Conservation (phyloP, 2,797 vertebrate species). For the Podargus strigoides region DNA sequence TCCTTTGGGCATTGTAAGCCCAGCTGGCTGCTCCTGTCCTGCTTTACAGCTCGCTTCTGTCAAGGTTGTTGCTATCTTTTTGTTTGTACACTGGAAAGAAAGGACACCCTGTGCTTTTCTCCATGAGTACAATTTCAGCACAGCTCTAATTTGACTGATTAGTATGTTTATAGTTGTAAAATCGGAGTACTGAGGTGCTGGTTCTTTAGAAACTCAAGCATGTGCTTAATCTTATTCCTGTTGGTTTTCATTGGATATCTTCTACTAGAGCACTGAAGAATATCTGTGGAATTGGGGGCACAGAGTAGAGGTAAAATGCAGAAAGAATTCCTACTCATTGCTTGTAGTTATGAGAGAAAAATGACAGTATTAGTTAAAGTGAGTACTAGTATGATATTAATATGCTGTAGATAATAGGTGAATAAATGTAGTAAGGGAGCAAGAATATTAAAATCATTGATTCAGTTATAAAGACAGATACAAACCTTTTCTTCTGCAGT, state of each 20-base stretch:
- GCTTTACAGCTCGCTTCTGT: neutral
- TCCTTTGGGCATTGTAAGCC: neutral
- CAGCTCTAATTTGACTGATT: neutral
- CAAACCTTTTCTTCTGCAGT: constrained; percentile 92
- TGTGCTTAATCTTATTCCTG: neutral
- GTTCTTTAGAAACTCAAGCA: neutral
- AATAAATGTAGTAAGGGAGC: neutral
- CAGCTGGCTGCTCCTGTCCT: neutral
- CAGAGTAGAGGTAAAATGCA: neutral
- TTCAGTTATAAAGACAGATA: neutral
- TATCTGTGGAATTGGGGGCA: neutral
- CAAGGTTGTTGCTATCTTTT: neutral
- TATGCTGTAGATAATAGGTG: neutral
- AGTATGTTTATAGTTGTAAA: neutral
- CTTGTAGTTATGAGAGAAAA: neutral
- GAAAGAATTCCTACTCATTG: neutral
- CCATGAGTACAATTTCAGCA: neutral
- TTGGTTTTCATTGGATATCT: neutral
- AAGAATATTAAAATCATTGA: neutral
- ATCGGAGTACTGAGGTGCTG: neutral
- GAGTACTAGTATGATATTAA: neutral
- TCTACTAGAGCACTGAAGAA: neutral
- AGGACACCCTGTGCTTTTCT: neutral
- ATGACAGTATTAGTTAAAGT: neutral
- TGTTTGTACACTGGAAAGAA: neutral